A percentile compares a stretch with the other conserved stretches of the same genome.
phyloP scores from a whole-genome alignment of 2,113 vertebrate species.

The Chamaetylas fuelleborni region DNA sequence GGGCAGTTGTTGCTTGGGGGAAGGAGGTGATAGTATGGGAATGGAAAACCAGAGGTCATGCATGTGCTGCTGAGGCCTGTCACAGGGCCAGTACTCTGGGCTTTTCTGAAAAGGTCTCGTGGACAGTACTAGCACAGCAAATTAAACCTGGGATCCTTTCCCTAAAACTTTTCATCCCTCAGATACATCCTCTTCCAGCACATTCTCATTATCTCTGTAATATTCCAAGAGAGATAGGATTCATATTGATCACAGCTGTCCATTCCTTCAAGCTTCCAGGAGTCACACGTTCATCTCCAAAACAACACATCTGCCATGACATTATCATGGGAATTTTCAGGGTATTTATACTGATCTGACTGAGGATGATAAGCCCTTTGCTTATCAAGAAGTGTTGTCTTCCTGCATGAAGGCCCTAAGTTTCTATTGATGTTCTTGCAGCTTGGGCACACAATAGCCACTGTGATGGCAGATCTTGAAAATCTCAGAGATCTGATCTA shows the following conservation, averaged over 20 bases:
- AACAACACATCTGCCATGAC: not conserved
- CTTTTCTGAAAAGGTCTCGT: not conserved
- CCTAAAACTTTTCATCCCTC: not conserved
- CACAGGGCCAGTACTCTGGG: not conserved
- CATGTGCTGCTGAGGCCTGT: not conserved
- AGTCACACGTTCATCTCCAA: not conserved
- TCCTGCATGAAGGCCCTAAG: not conserved
- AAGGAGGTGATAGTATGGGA: not conserved
- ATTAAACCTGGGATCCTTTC: not conserved
- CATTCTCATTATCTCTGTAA: not conserved
- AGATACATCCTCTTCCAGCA: not conserved
- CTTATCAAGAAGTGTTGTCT: not conserved
- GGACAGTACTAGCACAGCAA: not conserved
- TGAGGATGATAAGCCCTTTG: not conserved
- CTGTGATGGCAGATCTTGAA: not conserved
- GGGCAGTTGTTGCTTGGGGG: not conserved
- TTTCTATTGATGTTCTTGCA: not conserved
- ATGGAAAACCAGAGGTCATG: not conserved
- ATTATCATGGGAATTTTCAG: not conserved
- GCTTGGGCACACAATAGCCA: not conserved
- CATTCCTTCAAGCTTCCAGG: not conserved
- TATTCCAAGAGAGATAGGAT: not conserved
- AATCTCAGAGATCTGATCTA: not conserved
- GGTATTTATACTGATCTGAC: not conserved
- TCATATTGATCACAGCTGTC: not conserved